phyloP scores from a whole-genome alignment of 2,888 invertebrate species.

The Tethea ocularis region DNA sequence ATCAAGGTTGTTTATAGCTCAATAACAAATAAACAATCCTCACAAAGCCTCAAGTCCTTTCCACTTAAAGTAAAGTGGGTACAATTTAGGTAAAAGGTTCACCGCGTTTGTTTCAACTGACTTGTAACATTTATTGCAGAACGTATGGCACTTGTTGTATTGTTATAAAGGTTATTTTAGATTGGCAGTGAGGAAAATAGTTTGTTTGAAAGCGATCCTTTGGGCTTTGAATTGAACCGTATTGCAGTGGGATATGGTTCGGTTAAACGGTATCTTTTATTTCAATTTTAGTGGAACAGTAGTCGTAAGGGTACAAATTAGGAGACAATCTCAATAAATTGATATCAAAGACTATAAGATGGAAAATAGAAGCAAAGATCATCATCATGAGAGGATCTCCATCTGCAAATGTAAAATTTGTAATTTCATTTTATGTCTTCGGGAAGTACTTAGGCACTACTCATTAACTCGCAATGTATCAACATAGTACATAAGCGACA shows the following conservation, averaged over 20 bases:
- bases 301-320: neutral
- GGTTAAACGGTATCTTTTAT: neutral
- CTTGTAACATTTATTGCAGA: constrained; percentile 12
- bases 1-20: constrained; percentile 1
- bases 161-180: neutral
- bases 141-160: neutral
- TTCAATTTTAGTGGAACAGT: neutral
- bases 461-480: too few relatives aligned
- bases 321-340: too few relatives aligned
- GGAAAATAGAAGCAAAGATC: too few relatives aligned
- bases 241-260: neutral
- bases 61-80: constrained; percentile 26
- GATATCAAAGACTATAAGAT: too few relatives aligned
- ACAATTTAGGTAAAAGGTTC: constrained; percentile 35
- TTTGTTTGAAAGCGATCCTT: neutral
- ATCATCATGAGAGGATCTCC: too few relatives aligned
- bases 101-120: constrained; percentile 28
- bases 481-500: too few relatives aligned
- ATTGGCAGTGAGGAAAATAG: neutral
- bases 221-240: neutral
- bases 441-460: too few relatives aligned
- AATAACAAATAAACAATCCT: neutral
- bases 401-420: too few relatives aligned
- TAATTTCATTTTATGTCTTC: too few relatives aligned
- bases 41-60: constrained; percentile 1